Percentiles rank a stretch among this genome's conserved stretches.
phyloP scores from a whole-genome alignment of 2,797 vertebrate species.

The Sebastes matsubarae region DNA sequence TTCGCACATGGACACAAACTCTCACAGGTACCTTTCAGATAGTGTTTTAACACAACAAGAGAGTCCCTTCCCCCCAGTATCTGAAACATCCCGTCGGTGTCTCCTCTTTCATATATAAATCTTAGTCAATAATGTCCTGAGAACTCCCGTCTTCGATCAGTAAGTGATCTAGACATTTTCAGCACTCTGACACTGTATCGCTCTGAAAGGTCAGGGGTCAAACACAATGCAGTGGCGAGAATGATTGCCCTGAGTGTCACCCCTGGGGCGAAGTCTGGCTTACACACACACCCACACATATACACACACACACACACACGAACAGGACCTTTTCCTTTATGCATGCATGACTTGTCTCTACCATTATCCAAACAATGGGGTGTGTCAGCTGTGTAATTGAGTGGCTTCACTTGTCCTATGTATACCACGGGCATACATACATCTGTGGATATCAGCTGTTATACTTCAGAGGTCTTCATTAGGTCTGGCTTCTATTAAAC shows the following conservation, averaged over 20 bases:
- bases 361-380: conserved; percentile 70
- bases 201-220: conserved; percentile 73
- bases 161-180: conserved; percentile 78
- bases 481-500: neutral
- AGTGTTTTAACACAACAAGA: neutral
- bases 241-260: conserved; percentile 71
- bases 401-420: conserved; percentile 29
- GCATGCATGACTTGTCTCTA: conserved; percentile 67
- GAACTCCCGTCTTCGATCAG: conserved; percentile 40
- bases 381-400: conserved; percentile 62
- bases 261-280: conserved; percentile 51
- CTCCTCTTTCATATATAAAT: conserved; percentile 26
- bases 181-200: conserved; percentile 62
- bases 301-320: neutral
- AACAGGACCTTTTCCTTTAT: conserved; percentile 44
- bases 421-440: conserved; percentile 26
- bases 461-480: conserved; percentile 47
- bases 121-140: conserved; percentile 45
- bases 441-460: conserved; percentile 41
- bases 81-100: neutral
- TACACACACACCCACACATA: neutral
- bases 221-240: conserved; percentile 73
- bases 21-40: neutral
- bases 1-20: neutral
- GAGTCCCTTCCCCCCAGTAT: neutral